A percentile compares a stretch with the other conserved stretches of the same genome.
These are phyloP conservation scores for Oncorhynchus nerka DNA, from an alignment of 2,113 vertebrate species.

Conservation along the genomic window DNA sequence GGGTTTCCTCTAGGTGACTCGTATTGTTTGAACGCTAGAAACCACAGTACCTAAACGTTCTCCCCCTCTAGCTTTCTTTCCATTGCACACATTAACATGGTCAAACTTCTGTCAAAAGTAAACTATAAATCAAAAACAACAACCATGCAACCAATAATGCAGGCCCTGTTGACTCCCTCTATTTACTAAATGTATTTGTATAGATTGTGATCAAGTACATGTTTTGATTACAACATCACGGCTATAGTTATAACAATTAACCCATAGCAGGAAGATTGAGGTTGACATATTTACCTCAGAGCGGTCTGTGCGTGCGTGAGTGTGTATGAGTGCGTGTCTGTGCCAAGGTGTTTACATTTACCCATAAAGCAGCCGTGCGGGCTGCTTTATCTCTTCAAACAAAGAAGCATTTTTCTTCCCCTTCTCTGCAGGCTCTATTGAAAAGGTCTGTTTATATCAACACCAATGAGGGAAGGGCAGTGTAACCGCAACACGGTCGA, in stretches of 20 bases:
- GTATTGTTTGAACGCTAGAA: constrained; percentile 4
- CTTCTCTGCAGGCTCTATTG: constrained; percentile 74
- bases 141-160: background rate
- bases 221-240: too few species aligned
- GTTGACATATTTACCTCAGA: too few species aligned
- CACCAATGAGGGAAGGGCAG: constrained; percentile 59
- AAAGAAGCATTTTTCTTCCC: constrained; percentile 77
- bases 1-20: constrained; percentile 59
- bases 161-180: too few species aligned
- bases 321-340: background rate
- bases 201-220: background rate
- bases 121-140: background rate
- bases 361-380: constrained; percentile 27
- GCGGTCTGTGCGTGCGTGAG: background rate
- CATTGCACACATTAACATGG: constrained; percentile 29
- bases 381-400: constrained; percentile 68
- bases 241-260: too few species aligned
- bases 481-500: constrained; percentile 62
- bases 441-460: constrained; percentile 62
- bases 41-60: constrained; percentile 50
- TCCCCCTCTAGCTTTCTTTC: constrained; percentile 29
- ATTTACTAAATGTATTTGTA: background rate
- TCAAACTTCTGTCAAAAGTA: constrained; percentile 34
- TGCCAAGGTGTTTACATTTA: constrained; percentile 40
- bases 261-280: too few species aligned